These are phyloP conservation scores for Hyperoplus immaculatus DNA, from an alignment of 2,797 vertebrate species.

Conservation along the genomic window DNA sequence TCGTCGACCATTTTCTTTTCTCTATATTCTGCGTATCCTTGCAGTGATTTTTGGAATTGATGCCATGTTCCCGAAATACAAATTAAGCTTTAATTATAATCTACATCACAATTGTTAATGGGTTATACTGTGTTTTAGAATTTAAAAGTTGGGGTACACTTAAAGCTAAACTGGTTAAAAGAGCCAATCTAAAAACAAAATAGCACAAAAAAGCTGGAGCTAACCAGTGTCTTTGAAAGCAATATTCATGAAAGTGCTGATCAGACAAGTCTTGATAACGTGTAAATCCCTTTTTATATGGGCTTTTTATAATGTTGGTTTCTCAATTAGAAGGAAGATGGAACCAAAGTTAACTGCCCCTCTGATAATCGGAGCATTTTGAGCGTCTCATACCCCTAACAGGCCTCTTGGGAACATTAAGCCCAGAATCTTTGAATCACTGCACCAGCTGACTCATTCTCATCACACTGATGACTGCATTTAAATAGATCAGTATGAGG, in stretches of 20 bases:
- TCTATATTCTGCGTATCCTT: conserved; percentile 8
- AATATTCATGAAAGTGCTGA: conserved; percentile 66
- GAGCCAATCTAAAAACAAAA: conserved; percentile 15
- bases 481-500: conserved; percentile 72
- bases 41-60: not conserved
- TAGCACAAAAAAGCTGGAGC: conserved; percentile 31
- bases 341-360: conserved; percentile 72
- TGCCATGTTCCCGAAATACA: not conserved
- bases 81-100: conserved; percentile 1
- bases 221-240: conserved; percentile 48
- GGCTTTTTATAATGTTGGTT: conserved; percentile 67
- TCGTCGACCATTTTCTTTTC: not conserved
- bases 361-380: conserved; percentile 69
- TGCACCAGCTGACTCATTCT: conserved; percentile 74
- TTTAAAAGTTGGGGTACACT: conserved; percentile 11
- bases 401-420: conserved; percentile 66
- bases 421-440: conserved; percentile 68
- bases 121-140: not conserved
- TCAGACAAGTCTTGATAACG: conserved; percentile 48
- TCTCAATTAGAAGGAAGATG: conserved; percentile 69
- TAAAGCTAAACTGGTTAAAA: conserved; percentile 31
- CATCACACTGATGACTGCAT: conserved; percentile 73
- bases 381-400: conserved; percentile 58
- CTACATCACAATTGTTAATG: not conserved
- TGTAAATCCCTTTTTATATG: conserved; percentile 57